Evolutionary conservation across 2,113 vertebrate species (phyloP), one percentile per base, ranked within the genome.

Genomic region (Anarrhichthys ocellatus): DNA sequence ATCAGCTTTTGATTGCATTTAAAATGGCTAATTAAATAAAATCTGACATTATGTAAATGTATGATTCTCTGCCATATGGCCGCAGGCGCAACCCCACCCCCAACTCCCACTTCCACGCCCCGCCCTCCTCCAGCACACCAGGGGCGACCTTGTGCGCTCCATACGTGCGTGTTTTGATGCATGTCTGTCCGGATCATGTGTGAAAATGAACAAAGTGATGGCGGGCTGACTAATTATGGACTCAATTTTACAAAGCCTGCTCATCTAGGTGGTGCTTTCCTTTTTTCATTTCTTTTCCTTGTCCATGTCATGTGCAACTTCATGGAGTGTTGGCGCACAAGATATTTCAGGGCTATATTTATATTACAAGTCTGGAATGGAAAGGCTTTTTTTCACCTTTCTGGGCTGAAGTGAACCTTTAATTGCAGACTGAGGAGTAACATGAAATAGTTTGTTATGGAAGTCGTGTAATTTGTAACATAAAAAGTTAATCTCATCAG

Each of bases 21-120:
- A 91, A 90, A 94, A 91, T 88, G 90, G 75, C 90, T 94, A 95
- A 95, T 96, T 94, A 94, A 94, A 94, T 93, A 92, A 95, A 95
- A 94, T 93, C 95, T 92, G 93, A 92, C 91, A 94, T 94, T 94
- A 95, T 95, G 94, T 94, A 95, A 95, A 95, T 95, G 89, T 87
- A 74, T 85, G 82, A 90, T 89, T 92, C 86, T 92, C 86, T 90
- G 88, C 92, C 92, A 93, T 94, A 94, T 95, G 93, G 91, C 89
- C 92, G 82, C 56, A 74, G 93, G 93, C 83, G 38, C 52, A 85
- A 83, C 87, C 77, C 44, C 54, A 50, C n/a, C 73, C 79, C 13
- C 24, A 5, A 58, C n/a, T 15, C 18, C 24, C 56, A 24, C 22
- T 1, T 6, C 24, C 24, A 6, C 58, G 18, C 82, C 76, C 69